Conservation (phyloP, 2,113 vertebrate genomes). For the Caloenas nicobarica region DNA sequence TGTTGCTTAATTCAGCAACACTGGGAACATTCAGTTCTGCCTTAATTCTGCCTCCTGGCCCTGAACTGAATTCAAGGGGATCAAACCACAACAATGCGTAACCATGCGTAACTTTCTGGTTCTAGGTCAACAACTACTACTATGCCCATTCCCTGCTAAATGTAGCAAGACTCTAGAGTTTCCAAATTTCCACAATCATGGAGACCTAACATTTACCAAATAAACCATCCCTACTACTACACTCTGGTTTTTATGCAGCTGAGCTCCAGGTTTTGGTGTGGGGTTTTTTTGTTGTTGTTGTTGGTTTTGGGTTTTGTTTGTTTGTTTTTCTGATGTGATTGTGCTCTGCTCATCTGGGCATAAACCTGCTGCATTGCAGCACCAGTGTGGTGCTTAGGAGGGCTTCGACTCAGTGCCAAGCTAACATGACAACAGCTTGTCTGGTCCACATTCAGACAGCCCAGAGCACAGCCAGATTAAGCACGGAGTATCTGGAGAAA, state of each 20-base stretch:
- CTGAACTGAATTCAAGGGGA: background rate
- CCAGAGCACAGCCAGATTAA: background rate
- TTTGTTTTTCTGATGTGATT: background rate
- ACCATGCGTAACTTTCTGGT: background rate
- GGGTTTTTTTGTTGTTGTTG: too few relatives aligned
- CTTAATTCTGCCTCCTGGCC: background rate
- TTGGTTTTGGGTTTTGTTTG: too few relatives aligned
- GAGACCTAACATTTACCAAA: background rate
- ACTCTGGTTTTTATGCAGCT: background rate
- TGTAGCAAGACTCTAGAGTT: background rate
- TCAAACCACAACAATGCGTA: background rate
- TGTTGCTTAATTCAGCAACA: background rate
- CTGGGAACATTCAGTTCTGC: background rate
- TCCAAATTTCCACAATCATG: background rate
- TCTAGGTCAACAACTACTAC: background rate
- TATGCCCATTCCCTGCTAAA: background rate
- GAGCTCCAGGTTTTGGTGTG: background rate
- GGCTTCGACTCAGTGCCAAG: background rate
- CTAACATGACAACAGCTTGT: background rate
- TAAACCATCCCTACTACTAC: background rate
- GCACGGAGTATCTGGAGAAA: accelerated
- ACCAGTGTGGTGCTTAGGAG: background rate
- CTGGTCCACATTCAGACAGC: background rate
- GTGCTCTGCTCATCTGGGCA: background rate
- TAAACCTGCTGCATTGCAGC: background rate